Percentiles rank a stretch among this genome's conserved stretches.
Evolutionary conservation across 2,888 invertebrate genomes (phyloP).

Genomic region (Noctuana brunneofusca): DNA sequence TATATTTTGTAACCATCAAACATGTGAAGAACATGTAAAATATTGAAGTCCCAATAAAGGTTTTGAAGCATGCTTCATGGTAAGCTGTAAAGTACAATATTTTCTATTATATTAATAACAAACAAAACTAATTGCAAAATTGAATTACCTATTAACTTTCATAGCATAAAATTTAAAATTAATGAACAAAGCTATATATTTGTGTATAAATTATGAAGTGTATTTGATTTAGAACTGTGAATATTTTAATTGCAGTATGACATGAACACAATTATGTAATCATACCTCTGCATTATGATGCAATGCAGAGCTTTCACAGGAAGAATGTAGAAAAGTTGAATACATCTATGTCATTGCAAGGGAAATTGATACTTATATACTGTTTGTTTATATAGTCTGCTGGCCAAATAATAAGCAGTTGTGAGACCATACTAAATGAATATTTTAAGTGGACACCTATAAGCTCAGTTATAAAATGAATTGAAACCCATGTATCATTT

Average conservation of each 20-base stretch:
- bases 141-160: too few species aligned
- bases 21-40: slow-evolving; percentile 94
- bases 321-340: slow-evolving; percentile 5
- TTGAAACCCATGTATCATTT: background rate
- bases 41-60: slow-evolving; percentile 92
- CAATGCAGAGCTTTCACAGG: slow-evolving; percentile 32
- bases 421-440: background rate
- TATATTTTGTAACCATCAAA: slow-evolving; percentile 86
- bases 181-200: slow-evolving; percentile 15
- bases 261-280: slow-evolving; percentile 28
- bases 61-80: slow-evolving; percentile 93
- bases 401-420: slow-evolving; percentile 11
- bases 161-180: background rate
- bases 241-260: slow-evolving; percentile 14
- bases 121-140: background rate
- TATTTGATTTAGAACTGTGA: slow-evolving; percentile 10
- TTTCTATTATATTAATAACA: slow-evolving; percentile 6
- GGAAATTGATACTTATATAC: slow-evolving; percentile 6
- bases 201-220: background rate
- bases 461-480: slow-evolving; percentile 3
- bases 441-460: slow-evolving; percentile 2
- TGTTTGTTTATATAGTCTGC: slow-evolving; percentile 3
- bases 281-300: slow-evolving; percentile 34
- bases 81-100: slow-evolving; percentile 84
- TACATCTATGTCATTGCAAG: slow-evolving; percentile 12